Evolutionary conservation across 2,888 invertebrate genomes (phyloP).

Genomic region (Aphodius granarius): DNA sequence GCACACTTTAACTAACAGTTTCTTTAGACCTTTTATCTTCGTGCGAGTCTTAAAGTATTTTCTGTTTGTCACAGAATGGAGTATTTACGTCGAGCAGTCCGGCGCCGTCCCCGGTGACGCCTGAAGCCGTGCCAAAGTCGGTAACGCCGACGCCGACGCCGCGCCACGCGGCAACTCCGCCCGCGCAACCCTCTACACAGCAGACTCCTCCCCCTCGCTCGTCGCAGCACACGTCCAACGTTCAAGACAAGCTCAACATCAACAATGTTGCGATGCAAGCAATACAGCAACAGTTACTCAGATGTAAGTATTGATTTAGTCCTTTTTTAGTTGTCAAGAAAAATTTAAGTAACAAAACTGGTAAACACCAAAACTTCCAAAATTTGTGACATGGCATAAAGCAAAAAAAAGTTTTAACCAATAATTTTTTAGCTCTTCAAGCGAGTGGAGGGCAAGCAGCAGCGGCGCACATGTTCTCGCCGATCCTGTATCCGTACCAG

Average conservation of each 20-base stretch:
- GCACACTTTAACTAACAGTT: background rate
- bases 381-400: too few relatives aligned
- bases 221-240: conserved; percentile 41
- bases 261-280: conserved; percentile 75
- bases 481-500: conserved; percentile 86
- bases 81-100: conserved; percentile 54
- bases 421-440: conserved; percentile 58
- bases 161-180: conserved; percentile 58
- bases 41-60: background rate
- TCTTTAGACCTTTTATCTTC: background rate
- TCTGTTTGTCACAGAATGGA: conserved; percentile 46
- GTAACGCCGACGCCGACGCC: conserved; percentile 55
- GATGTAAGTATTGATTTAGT: conserved; percentile 61
- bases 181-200: conserved; percentile 57
- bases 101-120: conserved; percentile 60
- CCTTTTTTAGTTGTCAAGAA: conserved; percentile 8
- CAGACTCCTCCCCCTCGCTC: conserved; percentile 48
- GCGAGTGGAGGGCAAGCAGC: conserved; percentile 65
- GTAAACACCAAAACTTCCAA: background rate
- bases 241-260: conserved; percentile 52
- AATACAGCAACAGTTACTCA: conserved; percentile 78
- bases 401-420: too few relatives aligned
- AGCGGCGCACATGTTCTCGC: conserved; percentile 88
- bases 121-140: conserved; percentile 58
- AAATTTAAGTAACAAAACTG: conserved; percentile 12